These are phyloP conservation scores for Sylvilagus bachmani DNA, from an alignment of 2,113 vertebrate genomes.

Conservation along the genomic window DNA sequence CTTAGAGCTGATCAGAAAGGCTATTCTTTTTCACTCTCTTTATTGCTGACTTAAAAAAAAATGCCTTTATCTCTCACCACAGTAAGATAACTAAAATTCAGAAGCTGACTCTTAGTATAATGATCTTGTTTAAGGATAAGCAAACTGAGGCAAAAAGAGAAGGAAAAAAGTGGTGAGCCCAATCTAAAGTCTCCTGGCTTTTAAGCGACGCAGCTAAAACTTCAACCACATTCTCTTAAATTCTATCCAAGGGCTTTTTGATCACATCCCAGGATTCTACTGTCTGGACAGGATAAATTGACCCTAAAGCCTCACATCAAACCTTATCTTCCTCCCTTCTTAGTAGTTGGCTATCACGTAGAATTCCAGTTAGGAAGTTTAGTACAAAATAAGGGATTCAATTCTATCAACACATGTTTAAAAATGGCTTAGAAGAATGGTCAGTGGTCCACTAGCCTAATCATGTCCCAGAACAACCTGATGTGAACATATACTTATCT, in stretches of 20 bases:
- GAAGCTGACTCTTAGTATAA: neutral
- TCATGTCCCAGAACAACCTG: neutral
- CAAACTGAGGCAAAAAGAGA: neutral
- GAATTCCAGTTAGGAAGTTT: neutral
- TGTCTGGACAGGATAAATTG: neutral
- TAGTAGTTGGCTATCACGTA: neutral
- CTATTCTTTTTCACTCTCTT: neutral
- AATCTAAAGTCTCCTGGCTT: neutral
- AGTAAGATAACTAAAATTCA: neutral
- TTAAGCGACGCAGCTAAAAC: neutral
- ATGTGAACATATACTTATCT: neutral
- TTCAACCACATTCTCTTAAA: neutral
- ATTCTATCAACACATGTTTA: neutral
- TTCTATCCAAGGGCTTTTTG: neutral
- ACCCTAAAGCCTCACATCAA: neutral
- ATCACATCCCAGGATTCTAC: neutral
- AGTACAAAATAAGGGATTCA: neutral
- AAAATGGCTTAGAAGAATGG: neutral
- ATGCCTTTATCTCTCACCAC: neutral
- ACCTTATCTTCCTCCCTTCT: neutral
- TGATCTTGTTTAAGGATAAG: conserved; percentile 6
- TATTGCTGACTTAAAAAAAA: neutral
- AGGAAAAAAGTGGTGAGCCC: neutral
- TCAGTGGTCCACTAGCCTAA: neutral
- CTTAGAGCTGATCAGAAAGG: neutral